phyloP scores from a whole-genome alignment of 2,888 invertebrate species.

The Vandiemenella viatica region DNA sequence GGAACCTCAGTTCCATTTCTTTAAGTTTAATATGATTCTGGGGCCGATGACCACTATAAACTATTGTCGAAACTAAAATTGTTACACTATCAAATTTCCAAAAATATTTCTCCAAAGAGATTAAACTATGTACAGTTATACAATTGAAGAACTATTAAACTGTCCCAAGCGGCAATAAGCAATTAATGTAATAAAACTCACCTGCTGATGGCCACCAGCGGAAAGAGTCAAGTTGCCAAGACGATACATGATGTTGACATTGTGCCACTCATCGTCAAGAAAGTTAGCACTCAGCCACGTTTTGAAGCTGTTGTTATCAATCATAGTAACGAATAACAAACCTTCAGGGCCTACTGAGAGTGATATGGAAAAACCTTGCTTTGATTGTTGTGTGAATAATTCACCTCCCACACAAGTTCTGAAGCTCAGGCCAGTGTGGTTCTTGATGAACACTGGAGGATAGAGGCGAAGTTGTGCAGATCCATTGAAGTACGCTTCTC shows the following conservation, averaged over 20 bases:
- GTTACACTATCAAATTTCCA: too few relatives aligned
- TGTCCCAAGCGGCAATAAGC: too few relatives aligned
- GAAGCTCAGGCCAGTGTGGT: conserved; percentile 69
- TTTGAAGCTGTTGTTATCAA: conserved; percentile 31
- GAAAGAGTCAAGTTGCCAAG: conserved; percentile 41
- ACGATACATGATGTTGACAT: conserved; percentile 47
- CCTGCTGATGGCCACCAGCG: too few relatives aligned
- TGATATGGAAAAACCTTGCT: conserved; percentile 5
- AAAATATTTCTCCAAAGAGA: too few relatives aligned
- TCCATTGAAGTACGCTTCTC: conserved; percentile 75
- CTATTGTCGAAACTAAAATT: too few relatives aligned
- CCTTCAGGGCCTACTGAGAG: conserved; percentile 29
- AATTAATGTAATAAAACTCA: too few relatives aligned
- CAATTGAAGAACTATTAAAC: too few relatives aligned
- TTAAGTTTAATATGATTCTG: too few relatives aligned
- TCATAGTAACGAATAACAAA: conserved; percentile 27
- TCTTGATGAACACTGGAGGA: conserved; percentile 58
- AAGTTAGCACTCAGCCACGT: conserved; percentile 50
- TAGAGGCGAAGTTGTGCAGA: conserved; percentile 58
- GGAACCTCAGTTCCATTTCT: too few relatives aligned
- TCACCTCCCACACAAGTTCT: conserved; percentile 53
- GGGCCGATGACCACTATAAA: too few relatives aligned
- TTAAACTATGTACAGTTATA: too few relatives aligned
- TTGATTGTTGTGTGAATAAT: conserved; percentile 27
- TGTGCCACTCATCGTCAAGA: conserved; percentile 71